Evolutionary conservation across 2,888 invertebrate species (phyloP).

Genomic region (Agrochola circellaris): DNA sequence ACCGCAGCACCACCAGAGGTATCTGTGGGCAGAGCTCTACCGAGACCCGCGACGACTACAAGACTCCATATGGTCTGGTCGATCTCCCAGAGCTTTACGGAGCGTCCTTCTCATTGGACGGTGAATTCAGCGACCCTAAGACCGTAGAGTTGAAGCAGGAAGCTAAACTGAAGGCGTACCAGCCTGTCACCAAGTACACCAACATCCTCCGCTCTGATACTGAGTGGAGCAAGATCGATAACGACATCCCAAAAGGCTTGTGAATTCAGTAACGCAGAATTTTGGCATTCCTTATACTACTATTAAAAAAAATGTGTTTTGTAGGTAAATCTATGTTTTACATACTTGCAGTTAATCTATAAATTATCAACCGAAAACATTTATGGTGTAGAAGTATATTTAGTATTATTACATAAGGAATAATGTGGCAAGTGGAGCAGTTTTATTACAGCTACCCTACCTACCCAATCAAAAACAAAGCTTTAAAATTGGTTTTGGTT

Average conservation of each 20-base stretch:
- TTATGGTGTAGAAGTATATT: too few relatives aligned
- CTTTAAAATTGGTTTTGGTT: background rate
- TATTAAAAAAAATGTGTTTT: background rate
- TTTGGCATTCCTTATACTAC: background rate
- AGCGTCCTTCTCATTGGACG: slow-evolving; percentile 90
- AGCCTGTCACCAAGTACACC: slow-evolving; percentile 76
- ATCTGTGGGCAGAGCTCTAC: slow-evolving; percentile 92
- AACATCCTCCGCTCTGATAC: slow-evolving; percentile 75
- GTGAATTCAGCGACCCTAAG: slow-evolving; percentile 83
- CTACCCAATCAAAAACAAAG: background rate
- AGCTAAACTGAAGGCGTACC: slow-evolving; percentile 84
- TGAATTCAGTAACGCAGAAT: background rate
- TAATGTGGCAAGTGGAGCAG: background rate
- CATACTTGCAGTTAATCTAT: background rate
- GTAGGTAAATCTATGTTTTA: background rate
- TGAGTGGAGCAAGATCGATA: slow-evolving; percentile 73
- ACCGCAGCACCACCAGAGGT: slow-evolving; percentile 91
- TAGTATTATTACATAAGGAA: background rate
- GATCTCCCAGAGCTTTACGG: slow-evolving; percentile 89
- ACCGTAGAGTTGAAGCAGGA: slow-evolving; percentile 83
- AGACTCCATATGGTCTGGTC: slow-evolving; percentile 90
- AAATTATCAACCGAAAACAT: background rate
- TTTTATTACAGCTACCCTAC: background rate
- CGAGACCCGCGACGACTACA: slow-evolving; percentile 91
- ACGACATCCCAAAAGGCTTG: background rate